Evolutionary conservation across 2,113 vertebrate species (phyloP), one percentile per base, ranked within the genome.

Genomic region (Halcyon senegalensis): DNA sequence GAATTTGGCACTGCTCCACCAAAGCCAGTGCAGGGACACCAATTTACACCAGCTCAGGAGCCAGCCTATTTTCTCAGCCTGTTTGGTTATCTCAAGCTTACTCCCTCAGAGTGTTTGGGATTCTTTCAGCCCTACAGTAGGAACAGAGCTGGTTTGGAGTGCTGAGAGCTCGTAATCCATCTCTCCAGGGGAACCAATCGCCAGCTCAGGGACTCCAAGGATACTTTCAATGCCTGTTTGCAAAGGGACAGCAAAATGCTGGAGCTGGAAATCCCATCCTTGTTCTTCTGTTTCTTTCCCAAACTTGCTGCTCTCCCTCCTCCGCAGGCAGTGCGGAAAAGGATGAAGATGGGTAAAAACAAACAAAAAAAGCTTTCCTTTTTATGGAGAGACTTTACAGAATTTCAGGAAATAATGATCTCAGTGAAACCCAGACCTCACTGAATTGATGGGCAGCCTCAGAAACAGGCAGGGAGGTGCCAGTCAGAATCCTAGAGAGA

Each of bases 401-500:
- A 18, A 35, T 37, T 74, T 76, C 50, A 92, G 84, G 94, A 92
- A 94, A 72, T 44, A n/a, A 81, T 73, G 80, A 93, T 24, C 79
- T 95, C 64, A 70, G 88, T 48, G 87, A 35, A 63, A 31, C 13
- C 10, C 85, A 91, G 91, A 69, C 82, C 90, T 88, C 90, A 69
- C 51, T 1, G 78, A 37, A 48, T 30, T 89, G 96, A 96, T 76
- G 96, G 97, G 85, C 92, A 84, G 90, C 78, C 81, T n/a, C 66
- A 79, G 92, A 76, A 97, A 50, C 76, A 63, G 37, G 93, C 63
- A n/a, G 79, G 88, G 85, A 89, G 95, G 92, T 94, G 94, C 94
- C 93, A 73, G 75, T 25, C 55, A 37, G 17, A 91, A 93, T 95
- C 94, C 94, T 95, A 75, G 91, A 55, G 33, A 91, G 96, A 44